Conservation (phyloP, 2,888 invertebrate genomes). For the Punctoribates punctum region DNA sequence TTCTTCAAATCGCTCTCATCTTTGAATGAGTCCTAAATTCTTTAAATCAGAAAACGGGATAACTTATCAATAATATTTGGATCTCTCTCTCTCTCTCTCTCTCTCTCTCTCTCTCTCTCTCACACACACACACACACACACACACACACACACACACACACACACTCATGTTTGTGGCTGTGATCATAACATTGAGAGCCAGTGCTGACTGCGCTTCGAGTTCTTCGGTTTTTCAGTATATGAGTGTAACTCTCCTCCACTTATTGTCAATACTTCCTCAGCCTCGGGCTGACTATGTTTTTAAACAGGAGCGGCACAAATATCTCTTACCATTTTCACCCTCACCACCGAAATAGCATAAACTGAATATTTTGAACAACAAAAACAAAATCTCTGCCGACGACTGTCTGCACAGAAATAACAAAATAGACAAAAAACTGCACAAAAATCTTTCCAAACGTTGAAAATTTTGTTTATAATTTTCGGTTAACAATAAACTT, state of each 20-base stretch:
- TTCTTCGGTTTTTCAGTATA: not conserved
- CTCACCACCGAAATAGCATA: constrained; percentile 18
- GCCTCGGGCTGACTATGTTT: constrained; percentile 10
- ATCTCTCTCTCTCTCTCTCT: too few relatives aligned
- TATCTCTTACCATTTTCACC: constrained; percentile 15
- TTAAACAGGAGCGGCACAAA: constrained; percentile 16
- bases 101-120: too few relatives aligned
- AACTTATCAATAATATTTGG: too few relatives aligned
- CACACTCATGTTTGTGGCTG: too few relatives aligned
- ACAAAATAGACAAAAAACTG: not conserved
- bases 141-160: too few relatives aligned
- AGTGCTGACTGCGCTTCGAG: not conserved
- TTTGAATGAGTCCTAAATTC: too few relatives aligned
- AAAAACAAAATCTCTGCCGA: not conserved
- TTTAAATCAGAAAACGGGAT: too few relatives aligned
- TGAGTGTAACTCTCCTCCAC: constrained; percentile 19
- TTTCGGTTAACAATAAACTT: too few relatives aligned
- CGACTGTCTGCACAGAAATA: not conserved
- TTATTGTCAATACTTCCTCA: constrained; percentile 19
- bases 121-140: too few relatives aligned
- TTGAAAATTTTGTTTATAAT: not conserved
- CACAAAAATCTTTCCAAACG: not conserved
- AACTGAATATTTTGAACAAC: constrained; percentile 2
- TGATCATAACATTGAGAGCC: not conserved
- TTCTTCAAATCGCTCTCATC: too few relatives aligned